phyloP scores from a whole-genome alignment of 1,140 invertebrate genomes.

The Neodiprion pinetum region DNA sequence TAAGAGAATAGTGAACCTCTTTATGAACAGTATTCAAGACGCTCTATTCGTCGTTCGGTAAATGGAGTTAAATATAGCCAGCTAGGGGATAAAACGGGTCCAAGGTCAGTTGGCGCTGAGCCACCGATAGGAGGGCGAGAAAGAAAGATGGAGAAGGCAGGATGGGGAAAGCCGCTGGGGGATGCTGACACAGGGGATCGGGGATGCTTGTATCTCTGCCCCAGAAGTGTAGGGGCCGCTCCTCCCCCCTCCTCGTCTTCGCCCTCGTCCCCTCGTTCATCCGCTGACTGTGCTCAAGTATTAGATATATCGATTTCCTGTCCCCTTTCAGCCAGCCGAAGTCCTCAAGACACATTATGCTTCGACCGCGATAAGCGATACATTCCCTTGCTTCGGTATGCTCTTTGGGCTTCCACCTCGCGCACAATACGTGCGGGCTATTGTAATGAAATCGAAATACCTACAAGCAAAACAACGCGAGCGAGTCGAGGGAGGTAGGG shows the following conservation, averaged over 20 bases:
- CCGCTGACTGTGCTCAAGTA: neutral
- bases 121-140: slow-evolving; percentile 22
- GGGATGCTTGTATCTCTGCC: slow-evolving; percentile 23
- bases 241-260: slow-evolving; percentile 19
- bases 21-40: slow-evolving; percentile 34
- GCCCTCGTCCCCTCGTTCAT: neutral
- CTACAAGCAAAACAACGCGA: too few relatives aligned
- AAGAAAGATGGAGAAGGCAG: slow-evolving; percentile 33
- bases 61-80: slow-evolving; percentile 37
- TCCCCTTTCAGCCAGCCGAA: neutral
- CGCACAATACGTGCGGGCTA: too few relatives aligned
- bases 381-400: too few relatives aligned
- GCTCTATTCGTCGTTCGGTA: slow-evolving; percentile 29
- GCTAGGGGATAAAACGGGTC: slow-evolving; percentile 32
- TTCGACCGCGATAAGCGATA: neutral
- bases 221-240: neutral
- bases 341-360: neutral
- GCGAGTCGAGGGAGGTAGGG: too few relatives aligned
- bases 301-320: neutral
- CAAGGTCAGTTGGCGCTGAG: slow-evolving; percentile 46
- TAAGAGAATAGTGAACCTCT: neutral
- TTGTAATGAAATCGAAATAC: too few relatives aligned
- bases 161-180: slow-evolving; percentile 16
- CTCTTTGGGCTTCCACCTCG: too few relatives aligned
- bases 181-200: slow-evolving; percentile 41